Conservation (phyloP, 92 coral and sea anemone genomes). For the Heliopora coerulea region DNA sequence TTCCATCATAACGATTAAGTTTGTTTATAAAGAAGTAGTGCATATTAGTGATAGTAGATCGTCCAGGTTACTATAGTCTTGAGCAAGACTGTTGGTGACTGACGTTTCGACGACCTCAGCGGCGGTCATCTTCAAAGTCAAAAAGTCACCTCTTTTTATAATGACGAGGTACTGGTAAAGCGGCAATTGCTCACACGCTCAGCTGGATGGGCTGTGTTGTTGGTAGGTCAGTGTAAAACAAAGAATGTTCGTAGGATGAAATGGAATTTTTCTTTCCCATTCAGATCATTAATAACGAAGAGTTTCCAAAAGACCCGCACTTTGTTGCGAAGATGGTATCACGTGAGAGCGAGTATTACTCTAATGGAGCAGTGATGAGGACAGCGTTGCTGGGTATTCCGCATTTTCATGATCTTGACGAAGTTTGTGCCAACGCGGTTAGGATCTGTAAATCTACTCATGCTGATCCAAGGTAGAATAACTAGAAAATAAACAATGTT, state of each 20-base stretch:
- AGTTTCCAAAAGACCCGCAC: constrained; percentile 85
- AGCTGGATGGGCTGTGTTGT: too few species aligned
- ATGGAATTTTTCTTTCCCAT: not conserved
- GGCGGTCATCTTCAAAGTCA: too few species aligned
- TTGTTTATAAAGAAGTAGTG: too few species aligned
- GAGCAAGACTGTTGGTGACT: too few species aligned
- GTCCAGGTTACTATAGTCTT: too few species aligned
- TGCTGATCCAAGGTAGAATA: constrained; percentile 77
- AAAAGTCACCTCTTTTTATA: too few species aligned
- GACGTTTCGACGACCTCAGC: too few species aligned
- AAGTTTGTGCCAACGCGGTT: constrained; percentile 80
- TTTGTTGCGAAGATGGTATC: constrained; percentile 78
- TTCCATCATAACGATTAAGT: too few species aligned
- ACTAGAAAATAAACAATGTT: not conserved
- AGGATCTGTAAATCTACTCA: constrained; percentile 93
- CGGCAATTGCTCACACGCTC: too few species aligned
- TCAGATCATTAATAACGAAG: constrained; percentile 78
- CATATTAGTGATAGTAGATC: too few species aligned
- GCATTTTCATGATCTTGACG: constrained; percentile 83
- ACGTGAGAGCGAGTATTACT: constrained; percentile 69
- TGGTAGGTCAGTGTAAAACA: too few species aligned
- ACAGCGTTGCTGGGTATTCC: constrained; percentile 81
- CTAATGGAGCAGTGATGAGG: constrained; percentile 95
- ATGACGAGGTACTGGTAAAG: too few species aligned
- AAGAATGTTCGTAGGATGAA: not conserved